Evolutionary conservation across 2,888 invertebrate genomes (phyloP).

Genomic region (Acanthosepion esculentum): DNA sequence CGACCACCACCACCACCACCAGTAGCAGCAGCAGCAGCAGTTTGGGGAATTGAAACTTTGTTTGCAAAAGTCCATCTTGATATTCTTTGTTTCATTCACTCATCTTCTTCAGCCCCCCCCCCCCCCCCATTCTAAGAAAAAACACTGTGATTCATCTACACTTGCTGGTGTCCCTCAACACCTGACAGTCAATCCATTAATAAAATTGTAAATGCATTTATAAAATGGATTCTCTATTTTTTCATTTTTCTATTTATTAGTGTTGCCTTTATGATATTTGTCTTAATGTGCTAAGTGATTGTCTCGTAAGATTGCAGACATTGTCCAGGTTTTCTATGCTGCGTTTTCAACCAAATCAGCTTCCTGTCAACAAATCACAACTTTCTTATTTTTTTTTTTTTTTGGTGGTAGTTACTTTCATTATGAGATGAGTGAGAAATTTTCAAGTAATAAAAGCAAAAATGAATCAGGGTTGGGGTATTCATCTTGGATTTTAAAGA

Average conservation of each 20-base stretch:
- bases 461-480: no score
- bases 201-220: slow-evolving; percentile 33
- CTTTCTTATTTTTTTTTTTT: no score
- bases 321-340: not conserved
- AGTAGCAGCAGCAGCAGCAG: not conserved
- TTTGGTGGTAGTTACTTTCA: not conserved
- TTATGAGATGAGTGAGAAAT: not conserved
- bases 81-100: not conserved
- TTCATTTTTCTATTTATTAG: not conserved
- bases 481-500: no score
- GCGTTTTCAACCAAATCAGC: not conserved
- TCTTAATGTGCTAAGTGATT: no score
- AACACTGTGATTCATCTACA: no score
- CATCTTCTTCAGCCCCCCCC: not conserved
- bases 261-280: no score
- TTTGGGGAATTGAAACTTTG: not conserved
- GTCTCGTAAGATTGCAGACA: no score
- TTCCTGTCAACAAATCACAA: no score
- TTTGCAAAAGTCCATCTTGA: not conserved
- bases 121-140: not conserved
- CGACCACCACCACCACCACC: not conserved
- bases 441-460: no score
- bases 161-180: not conserved
- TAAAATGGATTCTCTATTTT: not conserved
- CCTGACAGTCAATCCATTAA: not conserved